phyloP scores from a whole-genome alignment of 2,888 invertebrate genomes.

The Atrina japonica region DNA sequence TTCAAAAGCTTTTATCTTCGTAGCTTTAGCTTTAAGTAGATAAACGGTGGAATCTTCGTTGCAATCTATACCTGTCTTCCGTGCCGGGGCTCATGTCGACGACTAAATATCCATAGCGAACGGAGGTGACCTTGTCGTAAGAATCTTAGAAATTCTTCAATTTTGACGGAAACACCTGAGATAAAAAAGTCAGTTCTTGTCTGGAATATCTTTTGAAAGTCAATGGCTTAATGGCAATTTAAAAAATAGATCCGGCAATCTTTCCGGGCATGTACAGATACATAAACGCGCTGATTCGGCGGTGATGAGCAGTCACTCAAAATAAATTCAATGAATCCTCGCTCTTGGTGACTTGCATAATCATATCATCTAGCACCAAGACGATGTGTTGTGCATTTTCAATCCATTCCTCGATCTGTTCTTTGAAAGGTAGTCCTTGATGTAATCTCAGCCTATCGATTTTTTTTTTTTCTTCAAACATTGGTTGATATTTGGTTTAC shows the following conservation, averaged over 20 bases:
- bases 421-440: slow-evolving; percentile 28
- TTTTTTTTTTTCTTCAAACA: slow-evolving; percentile 25
- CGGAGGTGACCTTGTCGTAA: slow-evolving; percentile 21
- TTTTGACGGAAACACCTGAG: slow-evolving; percentile 29
- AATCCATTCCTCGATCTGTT: slow-evolving; percentile 31
- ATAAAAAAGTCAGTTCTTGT: slow-evolving; percentile 19
- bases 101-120: slow-evolving; percentile 27
- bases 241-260: slow-evolving; percentile 29
- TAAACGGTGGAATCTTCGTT: slow-evolving; percentile 18
- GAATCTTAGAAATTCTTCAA: slow-evolving; percentile 24
- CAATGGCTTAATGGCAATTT: slow-evolving; percentile 30
- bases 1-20: too few relatives aligned
- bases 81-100: slow-evolving; percentile 17
- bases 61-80: slow-evolving; percentile 15
- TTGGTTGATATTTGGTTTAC: slow-evolving; percentile 15
- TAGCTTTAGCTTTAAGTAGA: slow-evolving; percentile 6
- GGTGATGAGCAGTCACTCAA: slow-evolving; percentile 31
- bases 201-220: slow-evolving; percentile 34
- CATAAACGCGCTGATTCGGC: slow-evolving; percentile 23
- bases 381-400: slow-evolving; percentile 13
- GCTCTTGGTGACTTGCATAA: slow-evolving; percentile 13
- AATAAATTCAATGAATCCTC: slow-evolving; percentile 25
- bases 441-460: slow-evolving; percentile 15
- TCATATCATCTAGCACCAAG: slow-evolving; percentile 29
- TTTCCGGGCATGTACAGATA: slow-evolving; percentile 33